These are phyloP conservation scores for Danio jaintianensis DNA, from an alignment of 2,797 vertebrate species.

Conservation along the genomic window DNA sequence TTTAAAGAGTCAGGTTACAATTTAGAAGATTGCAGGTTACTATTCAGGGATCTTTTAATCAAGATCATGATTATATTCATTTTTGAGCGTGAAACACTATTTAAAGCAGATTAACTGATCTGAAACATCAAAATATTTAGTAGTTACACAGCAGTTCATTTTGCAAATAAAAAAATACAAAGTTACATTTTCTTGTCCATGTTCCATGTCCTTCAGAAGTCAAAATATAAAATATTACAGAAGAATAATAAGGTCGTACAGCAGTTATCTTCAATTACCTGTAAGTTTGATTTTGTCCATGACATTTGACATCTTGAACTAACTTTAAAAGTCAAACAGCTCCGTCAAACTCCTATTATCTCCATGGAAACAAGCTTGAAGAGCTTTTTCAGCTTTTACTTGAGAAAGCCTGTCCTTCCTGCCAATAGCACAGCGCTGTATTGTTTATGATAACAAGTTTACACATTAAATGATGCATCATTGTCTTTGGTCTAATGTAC, in stretches of 20 bases:
- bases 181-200: background rate
- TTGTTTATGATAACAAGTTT: slow-evolving; percentile 44
- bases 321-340: slow-evolving; percentile 55
- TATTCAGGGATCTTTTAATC: background rate
- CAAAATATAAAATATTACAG: slow-evolving; percentile 10
- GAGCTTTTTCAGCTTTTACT: slow-evolving; percentile 31
- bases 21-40: background rate
- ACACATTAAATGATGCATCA: slow-evolving; percentile 31
- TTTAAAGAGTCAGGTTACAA: background rate
- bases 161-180: background rate
- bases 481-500: slow-evolving; percentile 2
- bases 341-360: slow-evolving; percentile 42
- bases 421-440: slow-evolving; percentile 30
- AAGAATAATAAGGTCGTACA: slow-evolving; percentile 24
- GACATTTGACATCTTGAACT: slow-evolving; percentile 50
- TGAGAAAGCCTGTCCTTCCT: slow-evolving; percentile 48
- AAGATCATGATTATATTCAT: background rate
- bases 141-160: background rate
- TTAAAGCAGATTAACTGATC: background rate
- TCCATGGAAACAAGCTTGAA: slow-evolving; percentile 60
- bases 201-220: background rate
- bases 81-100: background rate
- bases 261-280: slow-evolving; percentile 37
- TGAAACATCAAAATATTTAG: background rate
- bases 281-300: slow-evolving; percentile 7